Evolutionary conservation across 2,113 vertebrate genomes (phyloP), one percentile per base, ranked within the genome.

Genomic region (Scatophagus argus): DNA sequence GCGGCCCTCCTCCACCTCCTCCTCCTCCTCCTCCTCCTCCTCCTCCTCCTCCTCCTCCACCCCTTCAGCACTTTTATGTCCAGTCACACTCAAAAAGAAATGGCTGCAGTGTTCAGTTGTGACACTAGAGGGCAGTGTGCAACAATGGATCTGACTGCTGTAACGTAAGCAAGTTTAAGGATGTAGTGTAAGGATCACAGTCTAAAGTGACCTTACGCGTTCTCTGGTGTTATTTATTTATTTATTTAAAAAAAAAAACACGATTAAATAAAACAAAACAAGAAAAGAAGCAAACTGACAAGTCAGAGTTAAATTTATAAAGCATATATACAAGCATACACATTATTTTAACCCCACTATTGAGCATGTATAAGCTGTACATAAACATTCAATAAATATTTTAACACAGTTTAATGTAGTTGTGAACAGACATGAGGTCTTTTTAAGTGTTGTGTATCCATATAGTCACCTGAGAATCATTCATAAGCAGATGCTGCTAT

Each of bases 111-210:
- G 49, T 63, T 34, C 0, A 14, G 44, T 1, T 32, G 5, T 17
- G 52, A 67, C 91, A 85, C 91, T 68, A 90, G 91, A 79, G 87
- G 86, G 81, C 3, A 77, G 64, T 82, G 8, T 81, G 27, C 11
- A 7, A 74, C 68, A 67, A 75, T 2, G 39, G 39, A 87, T 75
- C 12, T 6, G 0, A 29, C 38, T 29, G 6, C 0, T 27, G n/a
- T 16, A 34, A 36, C 14, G 19, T 6, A 1, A 36, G 49, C 5
- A 19, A 19, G 43, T 51, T 36, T 6, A 29, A 9, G 1, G 1
- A 5, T 21, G 4, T 1, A n/a, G 6, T 10, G 21, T 27, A 12
- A 43, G 23, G 12, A 60, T 23, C 29, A 14, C 13, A 32, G 21
- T 38, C 32, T 43, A 39, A 49, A 34, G 39, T 34, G 52, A 38